phyloP scores from a whole-genome alignment of 2,113 vertebrate species.

The Gymnorhina tibicen region DNA sequence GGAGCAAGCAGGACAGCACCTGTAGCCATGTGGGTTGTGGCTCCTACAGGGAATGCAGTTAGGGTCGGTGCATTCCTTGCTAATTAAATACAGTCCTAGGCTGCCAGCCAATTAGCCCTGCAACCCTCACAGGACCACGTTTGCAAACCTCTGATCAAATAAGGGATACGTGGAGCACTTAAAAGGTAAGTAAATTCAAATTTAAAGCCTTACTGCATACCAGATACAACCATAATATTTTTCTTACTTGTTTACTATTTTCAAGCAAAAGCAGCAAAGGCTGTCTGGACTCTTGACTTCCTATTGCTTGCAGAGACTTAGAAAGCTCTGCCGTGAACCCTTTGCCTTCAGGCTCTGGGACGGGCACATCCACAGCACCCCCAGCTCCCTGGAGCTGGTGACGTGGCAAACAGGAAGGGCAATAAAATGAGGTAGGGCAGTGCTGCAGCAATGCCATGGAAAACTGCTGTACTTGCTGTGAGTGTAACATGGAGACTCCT shows the following conservation, averaged over 20 bases:
- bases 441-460: rapidly evolving
- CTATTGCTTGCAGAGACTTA: background rate
- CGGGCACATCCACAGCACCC: background rate
- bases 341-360: background rate
- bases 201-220: background rate
- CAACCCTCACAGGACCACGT: background rate
- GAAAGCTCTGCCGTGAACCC: background rate
- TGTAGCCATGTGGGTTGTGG: background rate
- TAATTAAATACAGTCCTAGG: conserved; percentile 15
- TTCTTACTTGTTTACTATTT: background rate
- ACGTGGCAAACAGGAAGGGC: background rate
- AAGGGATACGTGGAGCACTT: background rate
- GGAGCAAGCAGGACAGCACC: background rate
- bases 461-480: background rate
- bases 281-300: background rate
- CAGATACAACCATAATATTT: background rate
- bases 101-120: background rate
- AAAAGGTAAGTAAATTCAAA: background rate
- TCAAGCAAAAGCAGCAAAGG: background rate
- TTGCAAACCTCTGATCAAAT: background rate
- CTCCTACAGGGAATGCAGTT: background rate
- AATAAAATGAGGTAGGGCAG: background rate
- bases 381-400: background rate
- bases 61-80: background rate
- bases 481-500: background rate